Conservation (phyloP, 2,797 vertebrate species). For the Cryptoprocta ferox region DNA sequence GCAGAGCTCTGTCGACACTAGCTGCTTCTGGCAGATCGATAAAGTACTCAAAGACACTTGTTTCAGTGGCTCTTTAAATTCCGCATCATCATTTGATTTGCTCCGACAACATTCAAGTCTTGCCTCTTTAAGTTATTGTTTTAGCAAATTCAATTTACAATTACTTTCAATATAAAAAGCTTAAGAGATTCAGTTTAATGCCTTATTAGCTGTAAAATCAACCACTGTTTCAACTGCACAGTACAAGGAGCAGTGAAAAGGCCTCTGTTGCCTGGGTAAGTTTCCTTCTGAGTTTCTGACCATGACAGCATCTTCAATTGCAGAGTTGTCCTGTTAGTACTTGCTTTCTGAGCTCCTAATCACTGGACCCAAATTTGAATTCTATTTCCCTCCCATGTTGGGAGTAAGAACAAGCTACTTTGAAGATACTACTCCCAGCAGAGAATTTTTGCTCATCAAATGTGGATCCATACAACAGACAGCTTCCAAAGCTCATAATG, state of each 20-base stretch:
- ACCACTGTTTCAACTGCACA: background rate
- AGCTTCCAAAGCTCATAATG: background rate
- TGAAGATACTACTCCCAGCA: background rate
- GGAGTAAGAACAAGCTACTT: slow-evolving; percentile 30
- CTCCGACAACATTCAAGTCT: slow-evolving; percentile 35
- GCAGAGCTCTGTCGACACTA: background rate
- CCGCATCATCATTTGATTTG: slow-evolving; percentile 58
- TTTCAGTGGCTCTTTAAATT: slow-evolving; percentile 58
- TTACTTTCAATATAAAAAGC: slow-evolving; percentile 60
- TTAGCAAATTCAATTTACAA: slow-evolving; percentile 72
- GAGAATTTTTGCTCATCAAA: background rate
- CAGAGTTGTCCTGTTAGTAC: background rate
- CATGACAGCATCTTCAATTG: slow-evolving; percentile 5
- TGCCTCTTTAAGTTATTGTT: slow-evolving; percentile 69
- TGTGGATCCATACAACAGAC: background rate
- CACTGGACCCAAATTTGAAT: slow-evolving; percentile 15
- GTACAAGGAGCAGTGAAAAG: background rate
- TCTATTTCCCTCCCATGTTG: background rate
- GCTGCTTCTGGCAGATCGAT: slow-evolving; percentile 19
- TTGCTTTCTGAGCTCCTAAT: slow-evolving; percentile 17
- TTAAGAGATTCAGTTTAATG: slow-evolving; percentile 51
- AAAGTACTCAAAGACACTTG: slow-evolving; percentile 45
- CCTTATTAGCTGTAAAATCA: slow-evolving; percentile 63
- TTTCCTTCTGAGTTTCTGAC: slow-evolving; percentile 46
- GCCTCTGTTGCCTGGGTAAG: background rate